Conservation (phyloP, 53 echinoderm and acorn worm species). For the Arbacia lixula region DNA sequence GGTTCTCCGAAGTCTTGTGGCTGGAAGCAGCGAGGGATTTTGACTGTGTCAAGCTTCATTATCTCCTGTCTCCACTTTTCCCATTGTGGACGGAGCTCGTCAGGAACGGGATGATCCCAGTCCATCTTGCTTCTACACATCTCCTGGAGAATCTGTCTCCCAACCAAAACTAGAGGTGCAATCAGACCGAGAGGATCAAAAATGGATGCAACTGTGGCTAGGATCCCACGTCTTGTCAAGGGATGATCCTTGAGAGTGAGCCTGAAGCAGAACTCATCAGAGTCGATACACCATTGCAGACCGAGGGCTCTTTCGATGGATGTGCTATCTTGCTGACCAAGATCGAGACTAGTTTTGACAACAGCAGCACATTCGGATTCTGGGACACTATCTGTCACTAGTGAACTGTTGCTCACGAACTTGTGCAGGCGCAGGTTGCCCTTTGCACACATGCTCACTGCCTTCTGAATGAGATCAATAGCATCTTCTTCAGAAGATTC, state of each 20-base stretch:
- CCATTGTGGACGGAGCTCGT: conserved; percentile 43
- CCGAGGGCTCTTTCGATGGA: conserved; percentile 71
- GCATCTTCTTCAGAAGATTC: conserved; percentile 23
- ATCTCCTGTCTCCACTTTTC: conserved; percentile 62
- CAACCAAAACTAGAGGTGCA: conserved; percentile 45
- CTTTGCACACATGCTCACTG: conserved; percentile 33
- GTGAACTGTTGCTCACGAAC: conserved; percentile 60
- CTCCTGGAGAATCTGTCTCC: conserved; percentile 51
- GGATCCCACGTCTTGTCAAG: conserved; percentile 45
- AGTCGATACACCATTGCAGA: conserved; percentile 62
- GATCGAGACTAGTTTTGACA: conserved; percentile 27
- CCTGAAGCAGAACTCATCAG: conserved; percentile 61
- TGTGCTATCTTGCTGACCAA: neutral
- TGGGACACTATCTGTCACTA: conserved; percentile 57
- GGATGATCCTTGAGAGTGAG: conserved; percentile 15
- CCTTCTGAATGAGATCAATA: conserved; percentile 11
- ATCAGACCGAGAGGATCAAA: conserved; percentile 64
- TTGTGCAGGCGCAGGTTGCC: conserved; percentile 71
- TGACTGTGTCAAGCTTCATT: conserved; percentile 28
- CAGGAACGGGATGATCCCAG: conserved; percentile 59
- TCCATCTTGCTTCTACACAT: conserved; percentile 47
- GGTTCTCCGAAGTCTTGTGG: conserved; percentile 37
- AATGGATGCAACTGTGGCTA: conserved; percentile 60
- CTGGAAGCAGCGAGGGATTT: conserved; percentile 52
- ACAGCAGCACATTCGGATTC: conserved; percentile 42